Base-by-base conservation (phyloP, 2,113 vertebrate species). In the Halichoerus grypus region DNA sequence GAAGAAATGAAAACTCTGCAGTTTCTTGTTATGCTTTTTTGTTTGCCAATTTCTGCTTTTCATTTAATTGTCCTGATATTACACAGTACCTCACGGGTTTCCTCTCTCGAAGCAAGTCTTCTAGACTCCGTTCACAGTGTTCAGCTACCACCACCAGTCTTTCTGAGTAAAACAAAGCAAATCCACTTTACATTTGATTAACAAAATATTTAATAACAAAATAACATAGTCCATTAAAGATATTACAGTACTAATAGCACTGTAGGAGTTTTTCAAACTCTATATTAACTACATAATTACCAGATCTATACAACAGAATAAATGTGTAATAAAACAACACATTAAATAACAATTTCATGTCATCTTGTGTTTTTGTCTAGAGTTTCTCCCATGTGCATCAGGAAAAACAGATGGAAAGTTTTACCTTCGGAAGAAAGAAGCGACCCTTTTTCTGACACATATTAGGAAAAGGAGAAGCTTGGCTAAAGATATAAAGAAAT, bases 71-170 rank as follows among this genome's bases (percentile, higher is more conserved):
- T 42, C 28, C 42, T 86, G 19, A 77, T 53, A 71, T 21, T 36
- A 77, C 15, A 95, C 88, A 87, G 96, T 98, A 99, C 99, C 99
- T 99, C 95, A 98, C 98, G 53, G 99, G 98, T 92, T 99, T 99
- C 71, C 99, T 98, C 86, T 99, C 99, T 97, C 99, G 99, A 61
- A 99, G 99, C 96, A 99, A 98, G 95, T 99, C 99, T 98, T 99
- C 99, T 88, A 99, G 98, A 95, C 99, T 99, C 94, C 80, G 99
- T 91, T 99, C 99, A 98, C 99, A 99, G 97, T 99, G 99, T 92
- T 99, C 99, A 81, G 99, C 99, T 1, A 99, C 99, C 88, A 99
- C 99, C 96, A 99, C 99, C 89, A 99, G 99, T 42, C 99, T 99
- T 97, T 99, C 99, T 99, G 97, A 94, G 98, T 65, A 4, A 31